Evolutionary conservation across 2,888 invertebrate genomes (phyloP).

Genomic region (Nowickia ferox): DNA sequence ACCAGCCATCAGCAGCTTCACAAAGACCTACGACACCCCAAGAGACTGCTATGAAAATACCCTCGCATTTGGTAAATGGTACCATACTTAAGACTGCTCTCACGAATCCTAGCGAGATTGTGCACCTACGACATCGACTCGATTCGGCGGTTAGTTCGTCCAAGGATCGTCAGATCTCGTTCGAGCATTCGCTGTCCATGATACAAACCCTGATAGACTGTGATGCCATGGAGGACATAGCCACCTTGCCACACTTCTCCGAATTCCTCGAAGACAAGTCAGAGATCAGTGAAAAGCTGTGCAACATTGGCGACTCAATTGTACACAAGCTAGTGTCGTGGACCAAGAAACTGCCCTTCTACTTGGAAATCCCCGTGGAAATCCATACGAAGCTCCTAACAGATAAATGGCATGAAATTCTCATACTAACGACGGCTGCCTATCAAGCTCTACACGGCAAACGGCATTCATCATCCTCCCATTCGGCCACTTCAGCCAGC

Average conservation of each 20-base stretch:
- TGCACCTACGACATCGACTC: conserved; percentile 93
- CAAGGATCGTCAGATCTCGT: conserved; percentile 91
- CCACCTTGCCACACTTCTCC: conserved; percentile 95
- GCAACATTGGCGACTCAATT: conserved; percentile 98
- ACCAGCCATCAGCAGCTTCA: conserved; percentile 64
- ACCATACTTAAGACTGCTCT: conserved; percentile 97
- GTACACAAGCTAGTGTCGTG: conserved; percentile 99
- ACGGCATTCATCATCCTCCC: conserved; percentile 65
- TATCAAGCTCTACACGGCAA: conserved; percentile 95
- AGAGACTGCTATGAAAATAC: conserved; percentile 82
- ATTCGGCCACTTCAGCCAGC: conserved; percentile 71
- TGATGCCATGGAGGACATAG: conserved; percentile 98
- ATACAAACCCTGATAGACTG: conserved; percentile 97
- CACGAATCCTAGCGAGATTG: conserved; percentile 96
- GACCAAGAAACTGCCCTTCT: conserved; percentile 99
- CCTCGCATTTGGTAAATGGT: conserved; percentile 93
- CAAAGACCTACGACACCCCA: conserved; percentile 78
- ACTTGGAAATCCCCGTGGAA: conserved; percentile 97
- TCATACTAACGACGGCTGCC: conserved; percentile 96
- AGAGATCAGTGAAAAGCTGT: conserved; percentile 95
- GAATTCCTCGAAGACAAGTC: conserved; percentile 95
- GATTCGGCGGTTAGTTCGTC: conserved; percentile 95
- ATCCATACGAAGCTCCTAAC: conserved; percentile 97
- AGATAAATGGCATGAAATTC: conserved; percentile 98
- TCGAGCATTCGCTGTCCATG: conserved; percentile 93